phyloP scores from a whole-genome alignment of 2,113 vertebrate genomes.

The Dipodomys ordii region DNA sequence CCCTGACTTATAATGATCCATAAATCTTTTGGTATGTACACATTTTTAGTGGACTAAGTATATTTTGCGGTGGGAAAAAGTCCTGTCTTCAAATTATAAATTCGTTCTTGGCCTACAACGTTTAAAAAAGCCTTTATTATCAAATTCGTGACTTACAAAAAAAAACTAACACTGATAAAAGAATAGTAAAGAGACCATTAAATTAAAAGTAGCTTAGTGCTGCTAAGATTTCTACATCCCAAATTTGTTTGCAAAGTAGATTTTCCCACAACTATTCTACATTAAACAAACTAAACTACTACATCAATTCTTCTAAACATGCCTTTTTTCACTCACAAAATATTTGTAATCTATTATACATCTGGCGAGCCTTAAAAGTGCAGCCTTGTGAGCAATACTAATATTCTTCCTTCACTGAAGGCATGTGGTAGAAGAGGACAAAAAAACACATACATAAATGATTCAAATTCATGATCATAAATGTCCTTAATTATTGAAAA shows the following conservation, averaged over 20 bases:
- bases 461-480: background rate
- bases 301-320: background rate
- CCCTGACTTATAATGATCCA: background rate
- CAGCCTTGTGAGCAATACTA: background rate
- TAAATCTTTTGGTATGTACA: background rate
- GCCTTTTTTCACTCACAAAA: background rate
- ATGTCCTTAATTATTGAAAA: background rate
- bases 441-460: background rate
- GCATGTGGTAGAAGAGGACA: background rate
- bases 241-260: slow-evolving; percentile 39
- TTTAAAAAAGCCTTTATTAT: background rate
- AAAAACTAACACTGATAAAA: background rate
- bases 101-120: background rate
- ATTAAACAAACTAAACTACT: background rate
- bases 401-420: background rate
- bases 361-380: background rate
- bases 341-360: background rate
- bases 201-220: background rate
- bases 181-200: background rate
- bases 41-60: background rate
- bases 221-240: background rate
- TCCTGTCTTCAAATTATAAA: slow-evolving; percentile 50
- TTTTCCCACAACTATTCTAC: background rate
- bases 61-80: slow-evolving; percentile 4
- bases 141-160: slow-evolving; percentile 13